phyloP scores from a whole-genome alignment of 2,888 invertebrate species.

The Thyatira batis region DNA sequence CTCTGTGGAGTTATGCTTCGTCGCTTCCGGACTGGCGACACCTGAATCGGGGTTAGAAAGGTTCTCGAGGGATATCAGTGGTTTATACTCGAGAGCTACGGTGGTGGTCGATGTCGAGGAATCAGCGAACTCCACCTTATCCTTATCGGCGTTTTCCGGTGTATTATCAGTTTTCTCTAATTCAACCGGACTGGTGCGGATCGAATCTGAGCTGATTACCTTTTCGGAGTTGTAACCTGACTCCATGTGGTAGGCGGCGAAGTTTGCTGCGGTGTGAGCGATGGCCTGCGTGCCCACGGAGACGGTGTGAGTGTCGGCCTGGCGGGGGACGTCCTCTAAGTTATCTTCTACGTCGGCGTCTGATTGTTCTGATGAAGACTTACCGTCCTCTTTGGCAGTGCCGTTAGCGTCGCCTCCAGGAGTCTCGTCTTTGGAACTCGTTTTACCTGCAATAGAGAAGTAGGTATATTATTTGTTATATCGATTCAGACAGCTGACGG shows the following conservation, averaged over 20 bases:
- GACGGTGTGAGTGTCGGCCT: conserved; percentile 48
- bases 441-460: conserved; percentile 56
- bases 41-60: conserved; percentile 79
- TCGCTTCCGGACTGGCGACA: conserved; percentile 81
- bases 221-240: conserved; percentile 86
- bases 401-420: conserved; percentile 51
- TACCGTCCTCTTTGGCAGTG: conserved; percentile 68
- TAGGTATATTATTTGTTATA: too few species aligned
- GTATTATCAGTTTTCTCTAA: conserved; percentile 80
- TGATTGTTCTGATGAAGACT: conserved; percentile 86
- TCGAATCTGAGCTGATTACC: conserved; percentile 72
- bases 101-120: conserved; percentile 56
- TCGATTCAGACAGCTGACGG: too few species aligned
- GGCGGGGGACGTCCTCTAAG: conserved; percentile 80
- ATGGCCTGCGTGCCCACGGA: conserved; percentile 55
- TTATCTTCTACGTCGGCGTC: conserved; percentile 93
- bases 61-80: conserved; percentile 65
- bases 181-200: conserved; percentile 73
- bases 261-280: conserved; percentile 72
- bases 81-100: conserved; percentile 68
- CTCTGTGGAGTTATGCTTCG: conserved; percentile 81
- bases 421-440: conserved; percentile 58
- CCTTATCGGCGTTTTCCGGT: conserved; percentile 81
- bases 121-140: conserved; percentile 78
- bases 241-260: conserved; percentile 81